These are phyloP conservation scores for Apamea monoglypha DNA, from an alignment of 2,888 invertebrate genomes.

Conservation along the genomic window DNA sequence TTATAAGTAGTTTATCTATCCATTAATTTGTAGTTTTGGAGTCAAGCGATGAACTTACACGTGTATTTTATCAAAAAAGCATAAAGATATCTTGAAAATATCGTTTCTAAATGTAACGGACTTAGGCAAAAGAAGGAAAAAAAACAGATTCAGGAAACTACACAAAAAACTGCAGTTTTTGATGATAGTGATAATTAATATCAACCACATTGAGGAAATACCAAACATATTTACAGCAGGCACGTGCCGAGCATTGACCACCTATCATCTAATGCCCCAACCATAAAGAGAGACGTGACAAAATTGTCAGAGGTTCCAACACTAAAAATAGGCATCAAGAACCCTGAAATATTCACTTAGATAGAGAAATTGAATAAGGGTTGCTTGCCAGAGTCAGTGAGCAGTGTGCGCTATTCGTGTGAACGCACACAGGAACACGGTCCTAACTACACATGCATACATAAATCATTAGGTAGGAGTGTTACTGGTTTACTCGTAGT, in stretches of 20 bases:
- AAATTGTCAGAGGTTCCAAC: constrained; percentile 21
- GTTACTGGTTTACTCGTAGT: constrained; percentile 5
- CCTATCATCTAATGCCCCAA: constrained; percentile 8
- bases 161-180: neutral
- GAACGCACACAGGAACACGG: constrained; percentile 57
- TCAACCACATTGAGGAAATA: neutral
- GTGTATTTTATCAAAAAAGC: neutral
- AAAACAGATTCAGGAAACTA: neutral
- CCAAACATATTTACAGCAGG: neutral
- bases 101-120: neutral
- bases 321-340: constrained; percentile 51
- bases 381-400: constrained; percentile 58
- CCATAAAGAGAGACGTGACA: constrained; percentile 30
- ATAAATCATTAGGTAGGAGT: constrained; percentile 27
- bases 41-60: neutral
- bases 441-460: constrained; percentile 28
- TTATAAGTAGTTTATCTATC: neutral
- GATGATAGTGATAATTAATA: neutral
- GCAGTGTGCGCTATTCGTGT: constrained; percentile 50
- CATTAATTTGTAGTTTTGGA: neutral
- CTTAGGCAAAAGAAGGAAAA: neutral
- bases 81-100: neutral
- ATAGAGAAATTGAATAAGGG: constrained; percentile 66
- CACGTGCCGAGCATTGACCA: neutral
- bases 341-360: constrained; percentile 57